Base-by-base conservation (phyloP, 2,888 invertebrate species). In the Chrysomela aeneicollis region DNA sequence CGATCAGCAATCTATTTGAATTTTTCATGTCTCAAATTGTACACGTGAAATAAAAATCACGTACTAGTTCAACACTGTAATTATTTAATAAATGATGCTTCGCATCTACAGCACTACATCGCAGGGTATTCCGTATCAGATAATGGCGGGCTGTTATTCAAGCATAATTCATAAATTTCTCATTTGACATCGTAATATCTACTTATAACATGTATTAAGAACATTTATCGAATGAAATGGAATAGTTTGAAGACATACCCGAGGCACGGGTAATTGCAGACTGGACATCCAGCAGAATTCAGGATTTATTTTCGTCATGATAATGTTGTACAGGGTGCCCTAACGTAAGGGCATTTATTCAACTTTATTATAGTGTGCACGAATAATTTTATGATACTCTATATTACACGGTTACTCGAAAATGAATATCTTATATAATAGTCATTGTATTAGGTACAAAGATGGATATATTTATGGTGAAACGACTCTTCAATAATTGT, bases 111-210 rank as follows among this genome's bases (percentile, higher is more conserved):
- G 49, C 61, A 61, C 61, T 58, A 51, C 58, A 61, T 46, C 46
- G 49, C 49, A 51, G 53, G 26, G 52, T 67, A 53, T 67, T 58
- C 62, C 32, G 58, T 59, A 58, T 59, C 61, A 54, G 58, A 51
- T 68, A 68, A 68, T 68, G 52, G 65, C 63, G 58, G 60, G 64
- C 61, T 58, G 63, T 63, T 68, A 63, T 61, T 42, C 52, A 59
- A 47, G 46, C 63, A 63, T 65, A 65, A 63, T 65, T 68, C 68
- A 68, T 65, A 59, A 65, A 65, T 58, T 59, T 65, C 59, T 58
- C 50, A 50, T 61, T 54, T 58, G 68, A 65, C 68, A 63, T 61
- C 57, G 46, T 68, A 68, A 68, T 68, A 61, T 51, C 60, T 53
- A 65, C 61, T 63, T 68, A 59, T 46, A 61, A 58, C 58, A 46